A percentile compares a stretch with the other conserved stretches of the same genome.
These are phyloP conservation scores for Podiceps cristatus DNA, from an alignment of 2,113 vertebrate genomes.

Conservation along the genomic window DNA sequence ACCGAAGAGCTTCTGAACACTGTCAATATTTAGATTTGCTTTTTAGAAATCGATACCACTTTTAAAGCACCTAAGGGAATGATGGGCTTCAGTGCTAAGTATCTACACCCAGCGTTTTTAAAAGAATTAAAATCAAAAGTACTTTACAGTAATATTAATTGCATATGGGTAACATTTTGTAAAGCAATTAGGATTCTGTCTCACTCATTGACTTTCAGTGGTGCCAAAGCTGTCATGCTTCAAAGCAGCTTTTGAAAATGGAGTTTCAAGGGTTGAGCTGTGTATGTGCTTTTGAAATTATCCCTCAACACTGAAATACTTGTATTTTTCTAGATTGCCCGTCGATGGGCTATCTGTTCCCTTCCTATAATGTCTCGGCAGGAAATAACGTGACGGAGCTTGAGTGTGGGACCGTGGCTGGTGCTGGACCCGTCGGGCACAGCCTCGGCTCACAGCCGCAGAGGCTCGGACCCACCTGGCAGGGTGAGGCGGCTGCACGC, in stretches of 20 bases:
- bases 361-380: not conserved
- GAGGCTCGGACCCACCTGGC: not conserved
- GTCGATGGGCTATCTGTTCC: not conserved
- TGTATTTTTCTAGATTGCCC: not conserved
- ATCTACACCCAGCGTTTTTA: not conserved
- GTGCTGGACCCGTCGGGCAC: not conserved
- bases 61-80: not conserved
- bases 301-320: not conserved
- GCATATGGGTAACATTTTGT: not conserved
- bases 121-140: not conserved
- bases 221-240: not conserved
- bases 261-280: not conserved
- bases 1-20: not conserved
- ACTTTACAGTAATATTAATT: not conserved
- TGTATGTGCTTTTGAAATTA: constrained; percentile 1
- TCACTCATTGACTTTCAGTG: not conserved
- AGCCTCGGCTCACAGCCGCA: accelerated
- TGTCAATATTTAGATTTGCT: not conserved
- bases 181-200: not conserved
- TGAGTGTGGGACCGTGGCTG: not conserved
- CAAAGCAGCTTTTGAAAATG: constrained; percentile 19
- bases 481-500: not conserved
- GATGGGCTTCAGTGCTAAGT: not conserved
- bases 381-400: not conserved
- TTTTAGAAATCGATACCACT: not conserved